phyloP scores from a whole-genome alignment of 2,113 vertebrate genomes.

The Lynx canadensis region DNA sequence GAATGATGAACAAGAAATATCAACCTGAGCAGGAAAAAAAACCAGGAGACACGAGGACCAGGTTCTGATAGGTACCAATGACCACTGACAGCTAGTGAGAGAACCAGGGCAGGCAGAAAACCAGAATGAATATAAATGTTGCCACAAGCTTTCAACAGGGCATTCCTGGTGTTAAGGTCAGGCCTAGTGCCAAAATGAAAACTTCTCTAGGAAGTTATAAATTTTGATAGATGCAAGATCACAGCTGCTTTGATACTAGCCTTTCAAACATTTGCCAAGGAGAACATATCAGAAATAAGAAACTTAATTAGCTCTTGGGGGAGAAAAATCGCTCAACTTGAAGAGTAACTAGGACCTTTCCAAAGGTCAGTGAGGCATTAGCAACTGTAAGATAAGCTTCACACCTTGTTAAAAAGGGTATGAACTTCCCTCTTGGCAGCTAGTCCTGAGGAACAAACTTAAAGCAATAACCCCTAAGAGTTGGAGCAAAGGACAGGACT shows the following conservation, averaged over 20 bases:
- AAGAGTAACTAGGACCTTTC: conserved; percentile 57
- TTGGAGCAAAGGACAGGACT: not conserved
- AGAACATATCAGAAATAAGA: conserved; percentile 71
- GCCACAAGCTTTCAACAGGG: conserved; percentile 32
- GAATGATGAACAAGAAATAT: not conserved
- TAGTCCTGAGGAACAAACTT: conserved; percentile 45
- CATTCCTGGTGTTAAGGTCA: conserved; percentile 13
- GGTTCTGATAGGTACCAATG: not conserved
- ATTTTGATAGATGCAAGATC: conserved; percentile 67
- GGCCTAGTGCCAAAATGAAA: conserved; percentile 62
- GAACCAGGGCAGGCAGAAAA: conserved; percentile 30
- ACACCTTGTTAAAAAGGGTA: conserved; percentile 71
- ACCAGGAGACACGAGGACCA: not conserved
- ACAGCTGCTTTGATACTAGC: conserved; percentile 59
- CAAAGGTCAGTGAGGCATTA: conserved; percentile 78
- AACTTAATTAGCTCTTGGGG: conserved; percentile 69
- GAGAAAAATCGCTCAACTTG: conserved; percentile 69
- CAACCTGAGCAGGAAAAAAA: not conserved
- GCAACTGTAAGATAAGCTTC: conserved; percentile 76
- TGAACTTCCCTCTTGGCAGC: conserved; percentile 74
- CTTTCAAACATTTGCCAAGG: conserved; percentile 64
- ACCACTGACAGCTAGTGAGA: not conserved
- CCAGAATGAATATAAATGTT: not conserved
- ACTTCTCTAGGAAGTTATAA: conserved; percentile 66
- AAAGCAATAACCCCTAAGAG: conserved; percentile 49